Evolutionary conservation across 1,140 invertebrate genomes (phyloP).

Genomic region (Drosophila teissieri): DNA sequence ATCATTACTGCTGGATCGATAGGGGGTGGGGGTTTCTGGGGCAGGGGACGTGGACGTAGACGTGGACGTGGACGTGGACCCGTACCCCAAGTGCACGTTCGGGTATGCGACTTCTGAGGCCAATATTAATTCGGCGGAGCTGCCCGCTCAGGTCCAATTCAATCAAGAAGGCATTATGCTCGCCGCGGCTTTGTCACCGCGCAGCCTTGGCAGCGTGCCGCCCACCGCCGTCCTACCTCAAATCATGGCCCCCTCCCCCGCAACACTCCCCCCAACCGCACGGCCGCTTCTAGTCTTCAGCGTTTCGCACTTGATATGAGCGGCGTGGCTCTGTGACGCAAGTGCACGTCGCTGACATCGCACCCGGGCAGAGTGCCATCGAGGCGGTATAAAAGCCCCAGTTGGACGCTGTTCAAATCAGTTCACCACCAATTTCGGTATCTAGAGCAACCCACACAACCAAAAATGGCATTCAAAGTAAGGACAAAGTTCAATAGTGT

Average conservation of each 20-base stretch:
- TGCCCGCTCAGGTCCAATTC: constrained; percentile 61
- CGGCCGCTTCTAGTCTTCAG: constrained; percentile 71
- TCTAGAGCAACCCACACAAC: constrained; percentile 73
- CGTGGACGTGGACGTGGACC: too few species aligned
- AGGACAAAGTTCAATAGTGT: constrained; percentile 34
- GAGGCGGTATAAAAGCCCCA: constrained; percentile 75
- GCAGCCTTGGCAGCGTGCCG: constrained; percentile 60
- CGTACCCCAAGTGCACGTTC: constrained; percentile 51
- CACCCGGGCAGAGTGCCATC: constrained; percentile 54
- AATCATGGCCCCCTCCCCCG: not conserved
- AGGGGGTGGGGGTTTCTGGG: constrained; percentile 6
- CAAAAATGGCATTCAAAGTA: constrained; percentile 84
- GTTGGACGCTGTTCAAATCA: constrained; percentile 75
- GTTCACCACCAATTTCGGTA: constrained; percentile 83
- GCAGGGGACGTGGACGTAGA: not conserved
- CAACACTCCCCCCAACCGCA: not conserved
- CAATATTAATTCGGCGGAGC: constrained; percentile 74
- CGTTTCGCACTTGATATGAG: constrained; percentile 67
- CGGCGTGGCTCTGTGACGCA: constrained; percentile 70
- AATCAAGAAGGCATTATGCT: constrained; percentile 81
- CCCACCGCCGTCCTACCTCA: constrained; percentile 17
- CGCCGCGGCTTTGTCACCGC: constrained; percentile 63
- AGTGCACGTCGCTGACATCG: constrained; percentile 69
- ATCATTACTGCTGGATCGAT: constrained; percentile 41
- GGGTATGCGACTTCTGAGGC: constrained; percentile 70